phyloP scores from a whole-genome alignment of 2,888 invertebrate species.

The Strigamia maritima region DNA sequence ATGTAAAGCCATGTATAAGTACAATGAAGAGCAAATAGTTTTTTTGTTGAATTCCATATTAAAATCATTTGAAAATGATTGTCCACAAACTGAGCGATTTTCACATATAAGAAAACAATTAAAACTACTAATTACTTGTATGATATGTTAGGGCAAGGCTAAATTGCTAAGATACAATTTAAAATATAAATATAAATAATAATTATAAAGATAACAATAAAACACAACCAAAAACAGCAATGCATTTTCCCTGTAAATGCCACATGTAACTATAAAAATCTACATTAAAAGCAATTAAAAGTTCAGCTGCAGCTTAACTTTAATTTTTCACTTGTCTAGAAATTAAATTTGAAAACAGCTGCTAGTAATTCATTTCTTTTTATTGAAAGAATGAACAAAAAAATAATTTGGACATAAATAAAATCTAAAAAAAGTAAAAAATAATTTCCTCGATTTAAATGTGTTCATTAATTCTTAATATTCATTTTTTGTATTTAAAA shows the following conservation, averaged over 20 bases:
- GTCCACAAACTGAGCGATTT: background rate
- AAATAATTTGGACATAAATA: too few relatives aligned
- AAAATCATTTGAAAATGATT: background rate
- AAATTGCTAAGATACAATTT: background rate
- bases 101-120: background rate
- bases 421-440: too few relatives aligned
- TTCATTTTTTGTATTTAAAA: too few relatives aligned
- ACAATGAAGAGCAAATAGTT: background rate
- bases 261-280: background rate
- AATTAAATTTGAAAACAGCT: too few relatives aligned
- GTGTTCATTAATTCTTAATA: too few relatives aligned
- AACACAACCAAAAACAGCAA: background rate
- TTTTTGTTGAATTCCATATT: background rate
- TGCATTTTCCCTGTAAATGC: background rate
- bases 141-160: background rate
- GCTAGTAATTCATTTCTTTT: too few relatives aligned
- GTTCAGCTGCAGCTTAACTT: too few relatives aligned
- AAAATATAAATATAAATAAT: background rate
- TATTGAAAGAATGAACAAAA: too few relatives aligned
- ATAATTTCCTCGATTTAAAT: too few relatives aligned
- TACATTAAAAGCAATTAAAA: background rate
- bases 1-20: background rate
- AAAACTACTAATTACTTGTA: background rate
- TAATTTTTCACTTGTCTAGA: too few relatives aligned
- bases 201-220: background rate